A percentile compares a stretch with the other conserved stretches of the same genome.
Evolutionary conservation across 2,888 invertebrate genomes (phyloP).

Genomic region (Cephus pulcher): DNA sequence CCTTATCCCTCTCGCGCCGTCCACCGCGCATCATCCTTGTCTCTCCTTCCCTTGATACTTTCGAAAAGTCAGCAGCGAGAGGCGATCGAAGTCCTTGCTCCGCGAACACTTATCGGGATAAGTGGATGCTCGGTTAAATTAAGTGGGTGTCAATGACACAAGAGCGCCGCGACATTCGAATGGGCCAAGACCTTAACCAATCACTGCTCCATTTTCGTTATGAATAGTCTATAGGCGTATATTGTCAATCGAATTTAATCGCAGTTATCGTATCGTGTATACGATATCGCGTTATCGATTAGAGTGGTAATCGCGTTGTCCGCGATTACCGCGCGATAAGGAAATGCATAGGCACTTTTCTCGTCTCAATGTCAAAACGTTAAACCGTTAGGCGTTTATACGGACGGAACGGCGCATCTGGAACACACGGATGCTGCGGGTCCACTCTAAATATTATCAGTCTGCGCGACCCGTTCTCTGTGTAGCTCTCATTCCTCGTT

Average conservation of each 20-base stretch:
- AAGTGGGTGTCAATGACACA: constrained; percentile 6
- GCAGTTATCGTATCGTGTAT: background rate
- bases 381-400: background rate
- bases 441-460: constrained; percentile 1
- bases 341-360: background rate
- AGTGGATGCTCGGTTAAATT: background rate
- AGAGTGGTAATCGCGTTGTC: background rate
- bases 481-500: constrained; percentile 2
- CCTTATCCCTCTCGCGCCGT: background rate
- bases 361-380: background rate
- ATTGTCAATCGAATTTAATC: background rate
- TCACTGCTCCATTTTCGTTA: background rate
- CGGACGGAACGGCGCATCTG: background rate
- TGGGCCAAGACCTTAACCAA: background rate
- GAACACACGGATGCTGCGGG: constrained; percentile 3
- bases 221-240: background rate
- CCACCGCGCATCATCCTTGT: background rate
- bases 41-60: background rate
- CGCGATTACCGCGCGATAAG: background rate
- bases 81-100: background rate
- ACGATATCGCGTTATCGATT: background rate
- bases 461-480: background rate
- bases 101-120: background rate
- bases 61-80: background rate
- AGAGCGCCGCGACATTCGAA: background rate